Evolutionary conservation across 2,888 invertebrate genomes (phyloP), one percentile per base, ranked within the genome.

Genomic region (Leptopterna dolabrata): DNA sequence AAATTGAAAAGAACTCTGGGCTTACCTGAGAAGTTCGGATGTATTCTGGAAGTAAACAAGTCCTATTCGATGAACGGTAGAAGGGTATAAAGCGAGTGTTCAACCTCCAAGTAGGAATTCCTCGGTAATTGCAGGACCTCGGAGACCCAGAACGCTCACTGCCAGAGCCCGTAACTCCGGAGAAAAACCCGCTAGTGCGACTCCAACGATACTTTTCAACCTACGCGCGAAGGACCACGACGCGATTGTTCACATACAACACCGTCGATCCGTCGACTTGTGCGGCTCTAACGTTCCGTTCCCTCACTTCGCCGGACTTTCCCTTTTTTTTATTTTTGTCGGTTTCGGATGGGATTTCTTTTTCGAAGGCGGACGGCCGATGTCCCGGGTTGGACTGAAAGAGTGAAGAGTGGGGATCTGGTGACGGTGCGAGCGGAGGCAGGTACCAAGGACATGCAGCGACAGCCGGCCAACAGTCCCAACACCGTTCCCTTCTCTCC

Each of bases 21-120:
- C 41, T 73, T 1, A 73, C 73, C 73, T 73, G 73, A n/a, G 41
- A 73, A 73, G 73, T 73, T 36, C 30, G 36, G 73, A 36, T 73
- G 73, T 73, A 36, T n/a, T 16, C 73, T 73, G 36, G 73, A 73
- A 73, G 73, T 73, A 73, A 73, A 73, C 73, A 73, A 73, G 73
- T 30, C 16, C 73, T 30, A 9, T n/a, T n/a, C 36, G 30, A 78
- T 78, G 19, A 43, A 7, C 78, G 41, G 78, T 36, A 13, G 4
- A 36, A 11, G 43, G 45, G 45, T 45, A 36, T 36, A 45, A 78
- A 78, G 78, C 78, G 78, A 41, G 14, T 13, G 43, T 24, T 78
- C 78, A 78, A 78, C 78, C 36, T 78, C 45, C 45, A 43, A 45
- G 45, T 19, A 78, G 78, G 41, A 78, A 78, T 78, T 78, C 78